Conservation (phyloP, 2,888 invertebrate species). For the Microplitis deprimator region DNA sequence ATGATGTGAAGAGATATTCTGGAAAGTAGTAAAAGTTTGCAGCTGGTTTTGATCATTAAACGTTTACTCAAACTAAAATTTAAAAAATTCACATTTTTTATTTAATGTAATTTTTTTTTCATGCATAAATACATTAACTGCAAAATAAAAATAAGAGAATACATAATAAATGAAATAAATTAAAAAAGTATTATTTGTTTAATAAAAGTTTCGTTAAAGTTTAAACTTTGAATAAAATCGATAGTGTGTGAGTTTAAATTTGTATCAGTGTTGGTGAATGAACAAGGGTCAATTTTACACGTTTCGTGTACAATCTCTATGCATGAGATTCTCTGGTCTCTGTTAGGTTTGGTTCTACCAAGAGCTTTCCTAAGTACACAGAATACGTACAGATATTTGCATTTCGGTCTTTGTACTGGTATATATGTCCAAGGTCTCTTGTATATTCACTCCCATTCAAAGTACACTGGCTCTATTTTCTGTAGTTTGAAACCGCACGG, state of each 20-base stretch:
- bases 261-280: slow-evolving; percentile 8
- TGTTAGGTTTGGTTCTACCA: background rate
- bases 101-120: too few species aligned
- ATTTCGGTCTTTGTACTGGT: slow-evolving; percentile 67
- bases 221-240: background rate
- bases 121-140: too few species aligned
- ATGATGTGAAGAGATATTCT: background rate
- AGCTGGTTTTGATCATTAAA: background rate
- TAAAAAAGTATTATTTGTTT: background rate
- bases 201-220: background rate
- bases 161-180: background rate
- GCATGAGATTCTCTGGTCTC: slow-evolving; percentile 59
- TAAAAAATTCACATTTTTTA: background rate
- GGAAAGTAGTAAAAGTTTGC: background rate
- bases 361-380: slow-evolving; percentile 68
- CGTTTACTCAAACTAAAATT: background rate
- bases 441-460: slow-evolving; percentile 32
- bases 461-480: slow-evolving; percentile 55
- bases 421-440: slow-evolving; percentile 51
- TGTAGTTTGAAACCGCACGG: slow-evolving; percentile 64
- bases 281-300: slow-evolving; percentile 61
- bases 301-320: slow-evolving; percentile 68
- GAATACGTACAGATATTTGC: slow-evolving; percentile 65
- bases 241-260: slow-evolving; percentile 7
- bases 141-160: background rate